Base-by-base conservation (phyloP, 1,140 invertebrate genomes). In the Sesamia nonagrioides region DNA sequence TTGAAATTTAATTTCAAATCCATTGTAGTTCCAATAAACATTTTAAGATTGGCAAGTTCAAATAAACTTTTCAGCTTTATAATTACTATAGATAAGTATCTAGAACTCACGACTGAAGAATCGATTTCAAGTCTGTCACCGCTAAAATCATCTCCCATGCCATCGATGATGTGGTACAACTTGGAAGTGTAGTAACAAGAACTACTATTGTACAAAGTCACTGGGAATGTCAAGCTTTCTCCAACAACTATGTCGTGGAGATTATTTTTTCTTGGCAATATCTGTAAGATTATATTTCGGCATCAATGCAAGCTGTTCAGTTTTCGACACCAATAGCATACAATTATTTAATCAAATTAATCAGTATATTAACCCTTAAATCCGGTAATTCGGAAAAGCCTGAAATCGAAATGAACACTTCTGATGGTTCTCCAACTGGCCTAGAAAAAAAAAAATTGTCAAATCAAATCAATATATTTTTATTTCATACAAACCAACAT, bases 321-420 rank as follows among this genome's bases (percentile, higher is more conserved):
- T 40, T 40, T 40, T 40, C 37, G 5, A 6, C 37, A 9, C 37
- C 37, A 40, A 40, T 9, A 40, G 6, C 27, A 27, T 27, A 27
- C 3, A 27, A 27, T 27, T 3, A 27, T 27, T 1, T 27, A 27
- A 27, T 1, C 27, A 1, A 27, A 27, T 27, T 27, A 27, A n/a
- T n/a, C n/a, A n/a, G n/a, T n/a, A n/a, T n/a, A 27, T 27, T 27
- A 27, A 93, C 93, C 83, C 85, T 89, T 56, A 94, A 85, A 84
- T 94, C 90, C 2, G 93, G 91, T 1, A 88, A 75, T 81, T 94
- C 93, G 0, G 93, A 94, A 86, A 92, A 94, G 71, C 92, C 92
- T 33, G 77, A 85, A 54, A 94, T 88, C 37, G 91, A 85, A 18
- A 92, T 87, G 54, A 89, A 92, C 40, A 92, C 77, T 78, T 94